These are phyloP conservation scores for Silvanus unidentatus DNA, from an alignment of 2,888 invertebrate genomes.

Conservation along the genomic window DNA sequence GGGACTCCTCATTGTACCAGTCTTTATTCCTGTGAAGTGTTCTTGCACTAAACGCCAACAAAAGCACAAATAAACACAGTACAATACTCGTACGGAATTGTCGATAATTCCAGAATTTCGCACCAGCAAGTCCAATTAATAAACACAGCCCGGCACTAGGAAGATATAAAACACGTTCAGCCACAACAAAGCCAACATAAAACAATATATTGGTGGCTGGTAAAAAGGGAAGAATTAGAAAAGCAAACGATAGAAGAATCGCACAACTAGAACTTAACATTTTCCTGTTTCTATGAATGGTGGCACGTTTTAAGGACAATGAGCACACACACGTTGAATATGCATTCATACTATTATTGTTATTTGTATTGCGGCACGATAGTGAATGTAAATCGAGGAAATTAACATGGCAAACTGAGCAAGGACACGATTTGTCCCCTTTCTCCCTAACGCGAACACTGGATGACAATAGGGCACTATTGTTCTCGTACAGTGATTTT, in stretches of 20 bases:
- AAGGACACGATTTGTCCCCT: constrained; percentile 45
- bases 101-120: constrained; percentile 48
- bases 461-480: constrained; percentile 2
- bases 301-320: constrained; percentile 3
- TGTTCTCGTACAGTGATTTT: constrained; percentile 1
- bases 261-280: constrained; percentile 22
- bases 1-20: constrained; percentile 88
- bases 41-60: constrained; percentile 66
- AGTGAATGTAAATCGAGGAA: constrained; percentile 63
- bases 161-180: constrained; percentile 91
- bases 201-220: constrained; percentile 95
- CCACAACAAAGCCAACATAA: constrained; percentile 97
- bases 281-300: constrained; percentile 12
- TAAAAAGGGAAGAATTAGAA: constrained; percentile 86
- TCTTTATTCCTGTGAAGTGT: constrained; percentile 81
- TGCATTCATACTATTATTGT: constrained; percentile 60
- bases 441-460: constrained; percentile 10
- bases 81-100: constrained; percentile 44
- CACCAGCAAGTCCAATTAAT: constrained; percentile 70
- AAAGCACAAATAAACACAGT: constrained; percentile 50
- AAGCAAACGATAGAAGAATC: constrained; percentile 56
- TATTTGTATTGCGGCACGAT: constrained; percentile 65
- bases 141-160: constrained; percentile 95
- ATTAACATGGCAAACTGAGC: constrained; percentile 64
- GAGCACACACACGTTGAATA: constrained; percentile 50